Conservation (phyloP, 2,888 invertebrate genomes). For the Tineola bisselliella region DNA sequence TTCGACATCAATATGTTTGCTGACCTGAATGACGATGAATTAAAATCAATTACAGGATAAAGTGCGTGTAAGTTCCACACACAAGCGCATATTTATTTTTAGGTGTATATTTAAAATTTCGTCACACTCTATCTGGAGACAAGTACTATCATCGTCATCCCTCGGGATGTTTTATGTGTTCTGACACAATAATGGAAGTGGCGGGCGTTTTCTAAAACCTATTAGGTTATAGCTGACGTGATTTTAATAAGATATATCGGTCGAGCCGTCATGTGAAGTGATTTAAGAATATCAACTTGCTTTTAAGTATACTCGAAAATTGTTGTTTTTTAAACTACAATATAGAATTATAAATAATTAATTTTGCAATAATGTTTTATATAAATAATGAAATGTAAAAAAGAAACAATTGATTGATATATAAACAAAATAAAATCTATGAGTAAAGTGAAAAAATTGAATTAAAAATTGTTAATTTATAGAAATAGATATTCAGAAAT, state of each 20-base stretch:
- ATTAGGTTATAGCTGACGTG: constrained; percentile 12
- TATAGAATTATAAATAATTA: too few species aligned
- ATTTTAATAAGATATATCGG: constrained; percentile 9
- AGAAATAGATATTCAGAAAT: too few species aligned
- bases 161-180: background rate
- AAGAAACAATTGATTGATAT: too few species aligned
- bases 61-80: background rate
- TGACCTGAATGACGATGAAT: constrained; percentile 1
- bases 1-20: constrained; percentile 13
- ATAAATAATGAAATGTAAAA: too few species aligned
- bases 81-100: too few species aligned
- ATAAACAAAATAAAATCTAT: too few species aligned
- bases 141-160: constrained; percentile 10
- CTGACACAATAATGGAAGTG: constrained; percentile 11
- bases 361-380: too few species aligned
- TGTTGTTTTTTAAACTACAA: too few species aligned
- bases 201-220: constrained; percentile 13
- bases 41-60: background rate
- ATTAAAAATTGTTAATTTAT: too few species aligned
- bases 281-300: background rate
- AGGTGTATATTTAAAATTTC: background rate
- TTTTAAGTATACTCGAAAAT: too few species aligned
- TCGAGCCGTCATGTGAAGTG: background rate
- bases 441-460: too few species aligned
- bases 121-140: constrained; percentile 3